A percentile compares a stretch with the other conserved stretches of the same genome.
These are phyloP conservation scores for Tetragonisca angustula DNA, from an alignment of 2,888 invertebrate genomes.

Conservation along the genomic window DNA sequence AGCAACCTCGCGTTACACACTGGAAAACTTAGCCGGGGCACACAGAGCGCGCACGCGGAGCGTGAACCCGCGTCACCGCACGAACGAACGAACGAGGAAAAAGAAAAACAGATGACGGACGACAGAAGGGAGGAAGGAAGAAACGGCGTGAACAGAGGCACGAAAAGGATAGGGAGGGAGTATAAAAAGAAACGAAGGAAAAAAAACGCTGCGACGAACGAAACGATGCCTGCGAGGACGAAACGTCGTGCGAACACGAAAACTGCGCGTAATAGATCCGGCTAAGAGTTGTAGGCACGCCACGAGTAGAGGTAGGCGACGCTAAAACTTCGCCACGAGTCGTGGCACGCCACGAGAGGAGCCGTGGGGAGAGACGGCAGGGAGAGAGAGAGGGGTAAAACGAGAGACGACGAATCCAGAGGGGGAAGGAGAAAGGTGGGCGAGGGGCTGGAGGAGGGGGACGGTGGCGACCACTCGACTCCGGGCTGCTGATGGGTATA, in stretches of 20 bases:
- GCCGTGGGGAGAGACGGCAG: constrained; percentile 22
- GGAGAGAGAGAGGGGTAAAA: constrained; percentile 3
- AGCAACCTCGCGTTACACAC: constrained; percentile 21
- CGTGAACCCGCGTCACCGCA: constrained; percentile 9
- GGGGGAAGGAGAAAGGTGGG: constrained; percentile 27
- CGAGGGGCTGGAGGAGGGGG: constrained; percentile 27
- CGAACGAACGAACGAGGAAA: constrained; percentile 10
- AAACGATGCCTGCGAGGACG: constrained; percentile 36
- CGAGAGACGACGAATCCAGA: constrained; percentile 35
- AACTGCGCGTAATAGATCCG: constrained; percentile 78
- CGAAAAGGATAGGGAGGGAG: neutral
- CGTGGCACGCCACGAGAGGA: constrained; percentile 65
- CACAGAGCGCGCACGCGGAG: constrained; percentile 1
- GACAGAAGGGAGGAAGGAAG: neutral
- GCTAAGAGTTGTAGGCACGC: constrained; percentile 79
- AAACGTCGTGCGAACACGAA: constrained; percentile 65
- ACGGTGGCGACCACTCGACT: constrained; percentile 49
- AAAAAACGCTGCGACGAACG: constrained; percentile 24
- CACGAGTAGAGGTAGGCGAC: constrained; percentile 77
- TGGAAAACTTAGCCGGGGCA: constrained; percentile 4
- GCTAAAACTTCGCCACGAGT: constrained; percentile 82
- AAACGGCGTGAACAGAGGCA: neutral
- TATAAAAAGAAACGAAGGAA: neutral
- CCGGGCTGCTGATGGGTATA: constrained; percentile 31
- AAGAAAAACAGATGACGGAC: constrained; percentile 12